A percentile compares a stretch with the other conserved stretches of the same genome.
Evolutionary conservation across 2,888 invertebrate species (phyloP).

Genomic region (Drosophila fulvimacula): DNA sequence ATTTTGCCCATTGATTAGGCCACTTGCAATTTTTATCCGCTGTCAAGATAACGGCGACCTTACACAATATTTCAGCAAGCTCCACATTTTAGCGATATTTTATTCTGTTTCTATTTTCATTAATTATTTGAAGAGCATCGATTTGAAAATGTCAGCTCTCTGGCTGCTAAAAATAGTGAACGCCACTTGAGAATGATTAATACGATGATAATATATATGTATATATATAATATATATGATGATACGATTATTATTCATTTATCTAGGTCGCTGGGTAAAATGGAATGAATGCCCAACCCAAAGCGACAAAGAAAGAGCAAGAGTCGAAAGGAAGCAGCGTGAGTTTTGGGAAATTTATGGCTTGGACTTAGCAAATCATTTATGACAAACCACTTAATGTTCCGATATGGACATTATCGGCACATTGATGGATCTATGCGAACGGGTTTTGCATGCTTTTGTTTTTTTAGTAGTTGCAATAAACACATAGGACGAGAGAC

Average conservation of each 20-base stretch:
- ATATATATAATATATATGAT: background rate
- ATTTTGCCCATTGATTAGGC: slow-evolving; percentile 41
- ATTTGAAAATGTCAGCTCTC: slow-evolving; percentile 67
- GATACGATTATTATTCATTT: slow-evolving; percentile 27
- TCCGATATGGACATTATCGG: slow-evolving; percentile 38
- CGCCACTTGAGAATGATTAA: slow-evolving; percentile 73
- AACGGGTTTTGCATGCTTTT: slow-evolving; percentile 40
- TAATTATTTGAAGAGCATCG: slow-evolving; percentile 67
- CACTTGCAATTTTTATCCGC: slow-evolving; percentile 60
- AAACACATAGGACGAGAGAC: background rate
- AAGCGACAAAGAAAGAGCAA: background rate
- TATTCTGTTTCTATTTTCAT: slow-evolving; percentile 23
- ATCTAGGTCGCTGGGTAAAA: slow-evolving; percentile 47
- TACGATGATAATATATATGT: slow-evolving; percentile 44
- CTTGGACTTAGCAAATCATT: slow-evolving; percentile 23
- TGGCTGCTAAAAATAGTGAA: slow-evolving; percentile 51
- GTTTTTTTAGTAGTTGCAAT: background rate
- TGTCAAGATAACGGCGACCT: slow-evolving; percentile 73
- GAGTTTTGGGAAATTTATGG: slow-evolving; percentile 14
- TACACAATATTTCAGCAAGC: slow-evolving; percentile 67
- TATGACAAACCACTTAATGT: slow-evolving; percentile 41
- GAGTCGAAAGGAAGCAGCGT: background rate
- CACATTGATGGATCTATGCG: slow-evolving; percentile 56
- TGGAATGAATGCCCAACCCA: background rate
- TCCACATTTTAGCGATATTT: slow-evolving; percentile 15